Base-by-base conservation (phyloP, 2,888 invertebrate species). In the Caenorhabditis macrosperma region DNA sequence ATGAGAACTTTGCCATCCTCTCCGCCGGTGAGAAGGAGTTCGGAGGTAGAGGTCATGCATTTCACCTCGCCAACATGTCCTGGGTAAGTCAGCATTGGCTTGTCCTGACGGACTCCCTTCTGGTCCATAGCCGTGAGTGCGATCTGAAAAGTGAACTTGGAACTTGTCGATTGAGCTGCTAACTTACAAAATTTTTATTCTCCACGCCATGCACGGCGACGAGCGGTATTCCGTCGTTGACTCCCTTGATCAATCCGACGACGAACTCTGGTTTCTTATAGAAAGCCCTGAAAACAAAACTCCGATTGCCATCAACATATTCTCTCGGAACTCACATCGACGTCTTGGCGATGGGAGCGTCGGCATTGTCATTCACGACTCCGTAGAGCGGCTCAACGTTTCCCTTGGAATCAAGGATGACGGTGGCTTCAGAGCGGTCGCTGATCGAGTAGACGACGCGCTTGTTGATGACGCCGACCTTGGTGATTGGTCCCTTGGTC, bases 1-100 rank as follows among this genome's bases (percentile, higher is more conserved):
- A 82, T 78, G 12, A 81, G 33, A 0, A 83, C 50, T 54, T 80
- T 77, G n/a, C 83, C 83, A 26, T 83, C 83, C 38, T 77, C 80
- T 38, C 80, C 81, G 6, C 83, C 83, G 17, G 83, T 83, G 7
- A 82, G 44, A n/a, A 83, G 50, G 1, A 72, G 41, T 12, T 59
- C 60, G 9, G 38, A 30, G 2, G 66, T 72, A 1, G 17, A 52
- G 0, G 48, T 38, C 66, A 78, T 60, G 24, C 66, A 66, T 17
- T 52, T 78, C 5, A 78, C 69, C 17, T 46, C 35, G 24, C 72
- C 78, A 3, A 22, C 35, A 24, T 78, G 72, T 33, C 67, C 72
- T 6, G 20, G 20, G 26, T 67, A 67, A n/a, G 33, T 24, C 0
- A 64, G n/a, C 28, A 78, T 22, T 33, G 60, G 59, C 3, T 46